A percentile compares a stretch with the other conserved stretches of the same genome.
These are phyloP conservation scores for Bujurquina vittata DNA, from an alignment of 2,113 vertebrate genomes.

Conservation along the genomic window DNA sequence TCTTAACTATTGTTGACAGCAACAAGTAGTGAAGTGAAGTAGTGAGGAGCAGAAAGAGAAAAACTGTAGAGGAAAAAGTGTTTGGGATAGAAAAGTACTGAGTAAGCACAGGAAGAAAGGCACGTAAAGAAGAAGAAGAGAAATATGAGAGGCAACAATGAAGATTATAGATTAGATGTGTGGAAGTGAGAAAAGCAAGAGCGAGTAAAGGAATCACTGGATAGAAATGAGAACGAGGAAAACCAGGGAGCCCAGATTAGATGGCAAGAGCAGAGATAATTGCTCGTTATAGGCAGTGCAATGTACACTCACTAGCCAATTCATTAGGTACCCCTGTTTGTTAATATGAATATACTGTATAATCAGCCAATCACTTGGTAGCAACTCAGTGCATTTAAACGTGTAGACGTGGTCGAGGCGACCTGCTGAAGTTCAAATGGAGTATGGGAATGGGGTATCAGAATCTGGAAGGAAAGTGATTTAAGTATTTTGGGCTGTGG, in stretches of 20 bases:
- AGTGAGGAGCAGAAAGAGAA: background rate
- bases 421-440: background rate
- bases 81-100: background rate
- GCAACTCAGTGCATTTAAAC: background rate
- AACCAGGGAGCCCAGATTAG: too few species aligned
- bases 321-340: too few species aligned
- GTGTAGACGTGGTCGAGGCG: background rate
- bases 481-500: background rate
- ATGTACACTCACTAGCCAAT: too few species aligned
- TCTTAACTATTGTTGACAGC: background rate
- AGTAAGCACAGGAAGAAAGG: background rate
- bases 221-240: background rate
- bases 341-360: too few species aligned
- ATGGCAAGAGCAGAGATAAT: too few species aligned
- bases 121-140: background rate
- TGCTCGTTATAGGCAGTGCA: too few species aligned
- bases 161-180: background rate
- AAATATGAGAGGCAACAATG: background rate
- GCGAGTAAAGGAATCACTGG: background rate
- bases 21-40: background rate
- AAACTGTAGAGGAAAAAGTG: background rate
- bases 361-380: background rate
- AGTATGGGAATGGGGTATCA: background rate
- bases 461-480: background rate
- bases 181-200: background rate